phyloP scores from a whole-genome alignment of 2,797 vertebrate genomes.

The Morus bassanus region DNA sequence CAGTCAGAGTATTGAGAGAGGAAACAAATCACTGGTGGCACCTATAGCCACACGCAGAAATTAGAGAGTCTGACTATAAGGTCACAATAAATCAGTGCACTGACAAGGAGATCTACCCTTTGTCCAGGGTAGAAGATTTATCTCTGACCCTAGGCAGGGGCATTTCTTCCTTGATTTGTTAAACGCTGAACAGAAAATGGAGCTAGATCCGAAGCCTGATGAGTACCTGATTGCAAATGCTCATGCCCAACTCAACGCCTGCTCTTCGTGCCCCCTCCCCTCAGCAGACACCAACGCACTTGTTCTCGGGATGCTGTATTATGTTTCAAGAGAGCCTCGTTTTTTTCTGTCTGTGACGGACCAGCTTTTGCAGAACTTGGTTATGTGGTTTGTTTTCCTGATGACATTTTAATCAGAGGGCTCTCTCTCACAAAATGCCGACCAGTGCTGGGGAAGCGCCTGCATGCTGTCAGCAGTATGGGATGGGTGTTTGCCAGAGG shows the following conservation, averaged over 20 bases:
- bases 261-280: background rate
- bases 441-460: background rate
- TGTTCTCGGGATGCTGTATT: background rate
- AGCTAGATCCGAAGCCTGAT: background rate
- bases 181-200: conserved; percentile 37
- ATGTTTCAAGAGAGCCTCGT: background rate
- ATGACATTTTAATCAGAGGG: background rate
- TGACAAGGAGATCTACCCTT: conserved; percentile 68
- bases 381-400: conserved; percentile 30
- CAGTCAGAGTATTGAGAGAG: background rate
- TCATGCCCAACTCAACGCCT: fast-evolving
- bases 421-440: background rate
- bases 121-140: conserved; percentile 67
- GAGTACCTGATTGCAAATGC: conserved; percentile 45
- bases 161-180: conserved; percentile 64
- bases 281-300: fast-evolving
- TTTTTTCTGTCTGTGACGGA: background rate
- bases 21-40: conserved; percentile 33
- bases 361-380: background rate
- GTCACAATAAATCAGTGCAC: conserved; percentile 65
- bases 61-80: conserved; percentile 66
- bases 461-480: fast-evolving
- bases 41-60: conserved; percentile 53
- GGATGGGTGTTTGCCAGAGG: background rate
- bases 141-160: conserved; percentile 55